These are phyloP conservation scores for Sesamia inferens DNA, from an alignment of 2,888 invertebrate genomes.

Conservation along the genomic window DNA sequence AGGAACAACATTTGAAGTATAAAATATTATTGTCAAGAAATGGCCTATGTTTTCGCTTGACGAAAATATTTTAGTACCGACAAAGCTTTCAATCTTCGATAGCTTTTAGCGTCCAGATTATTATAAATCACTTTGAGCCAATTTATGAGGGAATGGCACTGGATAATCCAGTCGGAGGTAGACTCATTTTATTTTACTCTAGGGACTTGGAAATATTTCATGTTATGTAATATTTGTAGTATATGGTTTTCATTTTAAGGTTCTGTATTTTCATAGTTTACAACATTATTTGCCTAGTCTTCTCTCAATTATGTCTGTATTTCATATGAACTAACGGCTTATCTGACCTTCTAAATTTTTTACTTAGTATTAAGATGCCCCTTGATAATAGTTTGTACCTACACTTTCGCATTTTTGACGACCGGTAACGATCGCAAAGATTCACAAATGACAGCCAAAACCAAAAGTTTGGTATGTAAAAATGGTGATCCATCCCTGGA, in stretches of 20 bases:
- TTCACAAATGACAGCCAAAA: no score
- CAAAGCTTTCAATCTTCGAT: not conserved
- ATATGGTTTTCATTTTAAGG: not conserved
- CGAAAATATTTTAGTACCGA: constrained; percentile 10
- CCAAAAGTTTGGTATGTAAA: not conserved
- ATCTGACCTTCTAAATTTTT: not conserved
- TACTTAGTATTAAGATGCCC: not conserved
- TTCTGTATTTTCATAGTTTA: not conserved
- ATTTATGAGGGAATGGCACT: not conserved
- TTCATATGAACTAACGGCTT: not conserved
- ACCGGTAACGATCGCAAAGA: not conserved
- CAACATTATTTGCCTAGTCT: not conserved
- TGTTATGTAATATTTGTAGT: not conserved
- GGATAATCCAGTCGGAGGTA: not conserved
- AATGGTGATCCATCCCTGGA: not conserved
- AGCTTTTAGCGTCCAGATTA: constrained; percentile 22
- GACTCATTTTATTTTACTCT: not conserved
- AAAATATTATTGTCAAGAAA: constrained; percentile 8
- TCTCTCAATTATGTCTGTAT: not conserved
- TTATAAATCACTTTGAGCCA: constrained; percentile 8
- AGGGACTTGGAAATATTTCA: not conserved
- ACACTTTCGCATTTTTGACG: not conserved
- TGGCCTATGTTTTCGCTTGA: not conserved
- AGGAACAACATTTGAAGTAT: constrained; percentile 1
- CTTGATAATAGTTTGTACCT: not conserved